phyloP scores from a whole-genome alignment of 30 jellyfish, hydroid and myxozoan genomes.

The Pelagia noctiluca region DNA sequence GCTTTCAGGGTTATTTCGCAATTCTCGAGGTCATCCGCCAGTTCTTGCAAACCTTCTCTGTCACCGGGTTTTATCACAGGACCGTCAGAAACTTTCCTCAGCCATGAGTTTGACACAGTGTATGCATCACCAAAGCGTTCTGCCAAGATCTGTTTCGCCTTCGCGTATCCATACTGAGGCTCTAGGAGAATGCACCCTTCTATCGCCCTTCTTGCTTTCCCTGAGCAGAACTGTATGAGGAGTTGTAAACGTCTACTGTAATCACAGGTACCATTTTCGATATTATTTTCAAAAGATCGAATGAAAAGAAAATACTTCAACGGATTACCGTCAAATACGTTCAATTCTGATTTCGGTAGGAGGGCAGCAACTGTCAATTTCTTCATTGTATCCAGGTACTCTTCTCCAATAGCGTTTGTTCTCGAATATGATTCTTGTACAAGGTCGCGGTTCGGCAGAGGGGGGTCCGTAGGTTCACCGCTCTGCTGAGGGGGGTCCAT shows the following conservation, averaged over 20 bases:
- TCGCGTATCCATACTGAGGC: constrained; percentile 24
- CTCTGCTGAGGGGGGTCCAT: neutral
- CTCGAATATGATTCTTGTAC: neutral
- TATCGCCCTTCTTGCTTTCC: constrained; percentile 33
- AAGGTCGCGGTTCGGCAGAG: no score
- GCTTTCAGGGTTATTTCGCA: constrained; percentile 59
- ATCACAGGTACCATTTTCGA: constrained; percentile 33
- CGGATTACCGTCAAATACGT: constrained; percentile 35
- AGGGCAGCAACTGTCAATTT: constrained; percentile 49
- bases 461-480: neutral
- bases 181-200: constrained; percentile 34
- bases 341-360: constrained; percentile 46
- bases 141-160: constrained; percentile 12
- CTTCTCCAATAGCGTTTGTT: neutral
- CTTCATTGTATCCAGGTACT: constrained; percentile 42
- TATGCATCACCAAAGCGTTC: constrained; percentile 47
- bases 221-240: constrained; percentile 32
- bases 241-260: constrained; percentile 13
- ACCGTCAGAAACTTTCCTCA: constrained; percentile 27
- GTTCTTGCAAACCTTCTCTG: constrained; percentile 34
- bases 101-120: constrained; percentile 53
- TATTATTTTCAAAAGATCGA: constrained; percentile 21
- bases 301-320: constrained; percentile 6
- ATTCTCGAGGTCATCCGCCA: constrained; percentile 52
- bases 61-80: constrained; percentile 51